These are phyloP conservation scores for Lophius americanus DNA, from an alignment of 2,797 vertebrate species.

Conservation along the genomic window DNA sequence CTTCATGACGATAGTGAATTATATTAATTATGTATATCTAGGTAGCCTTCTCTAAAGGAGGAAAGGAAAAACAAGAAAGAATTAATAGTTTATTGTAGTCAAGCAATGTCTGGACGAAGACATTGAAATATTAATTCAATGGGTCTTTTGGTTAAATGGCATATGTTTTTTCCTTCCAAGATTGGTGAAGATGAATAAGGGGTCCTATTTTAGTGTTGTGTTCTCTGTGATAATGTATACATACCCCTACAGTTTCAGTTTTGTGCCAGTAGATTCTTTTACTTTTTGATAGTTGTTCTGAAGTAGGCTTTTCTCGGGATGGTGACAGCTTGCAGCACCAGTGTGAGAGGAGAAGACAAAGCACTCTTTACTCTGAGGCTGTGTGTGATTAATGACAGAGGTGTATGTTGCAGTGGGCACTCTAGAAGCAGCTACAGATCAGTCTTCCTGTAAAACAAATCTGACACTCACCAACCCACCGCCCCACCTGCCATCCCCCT, in stretches of 20 bases:
- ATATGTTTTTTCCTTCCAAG: slow-evolving; percentile 15
- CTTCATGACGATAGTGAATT: slow-evolving; percentile 62
- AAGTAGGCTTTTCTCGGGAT: slow-evolving; percentile 68
- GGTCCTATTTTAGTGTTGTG: slow-evolving; percentile 21
- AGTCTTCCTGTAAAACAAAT: slow-evolving; percentile 86
- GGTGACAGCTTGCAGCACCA: slow-evolving; percentile 73
- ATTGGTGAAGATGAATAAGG: slow-evolving; percentile 6
- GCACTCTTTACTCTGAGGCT: slow-evolving; percentile 69
- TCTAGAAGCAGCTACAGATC: slow-evolving; percentile 86
- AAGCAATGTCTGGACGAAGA: slow-evolving; percentile 32
- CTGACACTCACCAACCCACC: slow-evolving; percentile 79
- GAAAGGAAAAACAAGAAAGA: slow-evolving; percentile 32
- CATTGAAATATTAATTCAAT: slow-evolving; percentile 38
- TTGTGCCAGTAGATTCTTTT: slow-evolving; percentile 35
- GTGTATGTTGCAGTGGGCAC: slow-evolving; percentile 83
- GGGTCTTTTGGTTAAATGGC: slow-evolving; percentile 17
- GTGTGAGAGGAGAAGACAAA: slow-evolving; percentile 75
- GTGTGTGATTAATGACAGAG: slow-evolving; percentile 87
- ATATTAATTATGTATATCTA: slow-evolving; percentile 73
- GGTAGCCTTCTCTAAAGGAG: slow-evolving; percentile 67
- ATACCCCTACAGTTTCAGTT: slow-evolving; percentile 22
- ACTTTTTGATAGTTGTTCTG: slow-evolving; percentile 59
- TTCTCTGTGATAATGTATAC: slow-evolving; percentile 24
- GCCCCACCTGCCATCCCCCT: slow-evolving; percentile 74
- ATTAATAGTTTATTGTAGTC: slow-evolving; percentile 11